Conservation (phyloP, 2,888 invertebrate genomes). For the Willowsia nigromaculata region DNA sequence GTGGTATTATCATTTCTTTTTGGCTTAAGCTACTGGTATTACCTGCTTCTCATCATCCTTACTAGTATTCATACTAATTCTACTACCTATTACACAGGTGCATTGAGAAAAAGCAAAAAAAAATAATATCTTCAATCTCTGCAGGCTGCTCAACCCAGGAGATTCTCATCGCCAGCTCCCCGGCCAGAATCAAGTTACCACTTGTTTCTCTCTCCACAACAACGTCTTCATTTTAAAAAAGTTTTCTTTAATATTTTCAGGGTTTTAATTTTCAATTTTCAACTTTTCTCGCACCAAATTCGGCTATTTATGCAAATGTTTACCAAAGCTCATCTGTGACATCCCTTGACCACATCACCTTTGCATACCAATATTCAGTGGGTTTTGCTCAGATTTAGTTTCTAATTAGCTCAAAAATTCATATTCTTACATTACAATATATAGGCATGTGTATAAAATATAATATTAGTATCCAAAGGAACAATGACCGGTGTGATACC, state of each 20-base stretch:
- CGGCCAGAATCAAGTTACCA: neutral
- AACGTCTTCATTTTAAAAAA: slow-evolving; percentile 20
- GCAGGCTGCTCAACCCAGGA: neutral
- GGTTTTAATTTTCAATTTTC: neutral
- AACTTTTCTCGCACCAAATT: neutral
- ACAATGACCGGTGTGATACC: slow-evolving; percentile 15
- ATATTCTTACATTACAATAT: too few relatives aligned
- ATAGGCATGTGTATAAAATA: too few relatives aligned
- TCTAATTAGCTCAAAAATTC: too few relatives aligned
- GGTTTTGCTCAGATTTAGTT: too few relatives aligned
- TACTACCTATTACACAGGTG: neutral
- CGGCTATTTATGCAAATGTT: too few relatives aligned
- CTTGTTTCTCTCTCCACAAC: neutral
- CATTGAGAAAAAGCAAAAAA: neutral
- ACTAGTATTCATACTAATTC: neutral
- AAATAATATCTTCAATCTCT: neutral
- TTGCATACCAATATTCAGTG: too few relatives aligned
- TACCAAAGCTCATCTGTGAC: too few relatives aligned
- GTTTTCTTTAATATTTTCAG: neutral
- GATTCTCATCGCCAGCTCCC: neutral
- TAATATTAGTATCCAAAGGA: neutral
- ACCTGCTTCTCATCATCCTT: neutral
- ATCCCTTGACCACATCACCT: too few relatives aligned
- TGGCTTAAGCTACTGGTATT: neutral
- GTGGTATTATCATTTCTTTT: neutral